A percentile compares a stretch with the other conserved stretches of the same genome.
phyloP scores from a whole-genome alignment of 2,888 invertebrate species.

The Phaonia tiefii region DNA sequence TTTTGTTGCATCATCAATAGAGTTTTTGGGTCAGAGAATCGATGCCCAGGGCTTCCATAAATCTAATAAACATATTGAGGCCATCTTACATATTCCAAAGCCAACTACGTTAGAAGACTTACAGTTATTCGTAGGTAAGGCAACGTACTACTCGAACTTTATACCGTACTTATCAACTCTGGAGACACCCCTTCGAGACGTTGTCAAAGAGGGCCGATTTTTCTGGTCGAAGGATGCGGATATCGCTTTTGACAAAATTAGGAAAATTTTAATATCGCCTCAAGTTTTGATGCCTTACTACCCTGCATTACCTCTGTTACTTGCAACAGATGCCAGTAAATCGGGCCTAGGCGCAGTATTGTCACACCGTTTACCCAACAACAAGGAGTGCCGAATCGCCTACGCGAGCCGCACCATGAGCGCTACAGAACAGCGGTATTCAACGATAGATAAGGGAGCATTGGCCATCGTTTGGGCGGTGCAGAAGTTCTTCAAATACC shows the following conservation, averaged over 20 bases:
- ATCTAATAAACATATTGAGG: slow-evolving; percentile 40
- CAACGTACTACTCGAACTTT: slow-evolving; percentile 28
- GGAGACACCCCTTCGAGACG: slow-evolving; percentile 9
- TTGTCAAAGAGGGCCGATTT: slow-evolving; percentile 16
- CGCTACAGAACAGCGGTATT: slow-evolving; percentile 21
- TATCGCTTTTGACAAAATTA: neutral
- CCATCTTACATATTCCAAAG: slow-evolving; percentile 31
- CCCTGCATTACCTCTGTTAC: slow-evolving; percentile 22
- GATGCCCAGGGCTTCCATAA: slow-evolving; percentile 50
- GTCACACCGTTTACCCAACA: slow-evolving; percentile 20
- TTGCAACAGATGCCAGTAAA: slow-evolving; percentile 38
- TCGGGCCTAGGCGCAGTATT: slow-evolving; percentile 18
- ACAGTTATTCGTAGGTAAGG: slow-evolving; percentile 53
- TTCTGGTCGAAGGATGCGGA: neutral
- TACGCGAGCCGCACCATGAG: slow-evolving; percentile 11
- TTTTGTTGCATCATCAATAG: slow-evolving; percentile 39
- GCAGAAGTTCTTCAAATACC: slow-evolving; percentile 26
- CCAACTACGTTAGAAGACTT: slow-evolving; percentile 39
- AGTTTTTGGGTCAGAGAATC: slow-evolving; percentile 55
- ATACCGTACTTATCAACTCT: slow-evolving; percentile 30
- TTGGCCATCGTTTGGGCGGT: slow-evolving; percentile 36
- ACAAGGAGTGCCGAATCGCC: slow-evolving; percentile 33
- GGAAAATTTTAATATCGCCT: slow-evolving; percentile 43
- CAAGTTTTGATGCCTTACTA: slow-evolving; percentile 45
- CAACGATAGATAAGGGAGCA: slow-evolving; percentile 35